Conservation (phyloP, 1,140 invertebrate species). For the Aphaenogaster floridana region DNA sequence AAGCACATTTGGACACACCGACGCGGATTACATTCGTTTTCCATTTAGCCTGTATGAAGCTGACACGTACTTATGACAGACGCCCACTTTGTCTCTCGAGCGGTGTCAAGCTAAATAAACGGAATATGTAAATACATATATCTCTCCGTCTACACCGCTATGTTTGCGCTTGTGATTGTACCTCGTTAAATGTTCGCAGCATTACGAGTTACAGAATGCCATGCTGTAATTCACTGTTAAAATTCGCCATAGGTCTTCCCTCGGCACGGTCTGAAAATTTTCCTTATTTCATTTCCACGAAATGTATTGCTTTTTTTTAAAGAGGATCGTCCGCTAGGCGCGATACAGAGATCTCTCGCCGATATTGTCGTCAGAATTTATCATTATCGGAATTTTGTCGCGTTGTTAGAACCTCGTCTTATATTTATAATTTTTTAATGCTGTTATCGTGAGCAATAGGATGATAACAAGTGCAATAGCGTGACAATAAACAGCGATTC, state of each 20-base stretch:
- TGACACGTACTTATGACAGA: slow-evolving; percentile 19
- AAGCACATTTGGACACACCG: neutral
- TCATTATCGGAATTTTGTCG: neutral
- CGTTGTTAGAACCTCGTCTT: neutral
- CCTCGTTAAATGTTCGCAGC: slow-evolving; percentile 17
- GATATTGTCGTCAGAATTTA: neutral
- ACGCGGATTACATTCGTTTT: slow-evolving; percentile 22
- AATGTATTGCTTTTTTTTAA: neutral
- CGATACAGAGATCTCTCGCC: neutral
- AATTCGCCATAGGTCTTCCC: neutral
- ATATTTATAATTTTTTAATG: slow-evolving; percentile 7
- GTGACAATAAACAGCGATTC: slow-evolving; percentile 1
- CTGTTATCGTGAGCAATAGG: neutral
- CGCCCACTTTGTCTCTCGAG: slow-evolving; percentile 1
- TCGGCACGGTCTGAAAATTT: neutral
- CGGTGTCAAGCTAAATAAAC: slow-evolving; percentile 38
- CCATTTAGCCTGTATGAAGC: slow-evolving; percentile 5
- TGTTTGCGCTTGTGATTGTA: slow-evolving; percentile 20
- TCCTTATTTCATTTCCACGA: neutral
- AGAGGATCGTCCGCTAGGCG: neutral
- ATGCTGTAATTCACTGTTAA: neutral
- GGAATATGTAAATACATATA: slow-evolving; percentile 37
- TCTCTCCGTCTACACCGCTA: slow-evolving; percentile 1
- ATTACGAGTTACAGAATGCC: neutral
- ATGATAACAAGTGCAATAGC: neutral